phyloP scores from a whole-genome alignment of 2,888 invertebrate genomes.

The Muscina levida region DNA sequence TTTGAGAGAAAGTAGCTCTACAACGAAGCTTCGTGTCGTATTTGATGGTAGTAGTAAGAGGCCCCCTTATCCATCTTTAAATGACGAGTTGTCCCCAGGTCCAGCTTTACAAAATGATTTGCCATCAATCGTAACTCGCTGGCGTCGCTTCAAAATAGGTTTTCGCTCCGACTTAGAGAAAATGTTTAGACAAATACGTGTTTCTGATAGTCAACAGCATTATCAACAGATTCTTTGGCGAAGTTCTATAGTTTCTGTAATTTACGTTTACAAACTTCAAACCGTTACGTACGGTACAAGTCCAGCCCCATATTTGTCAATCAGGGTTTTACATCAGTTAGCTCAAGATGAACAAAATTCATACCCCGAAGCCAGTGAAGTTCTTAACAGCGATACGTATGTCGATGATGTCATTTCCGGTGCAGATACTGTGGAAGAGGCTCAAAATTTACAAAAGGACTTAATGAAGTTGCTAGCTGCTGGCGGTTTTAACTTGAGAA shows the following conservation, averaged over 20 bases:
- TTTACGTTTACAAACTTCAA: constrained; percentile 47
- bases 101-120: constrained; percentile 58
- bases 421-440: constrained; percentile 53
- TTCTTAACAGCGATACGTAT: too few relatives aligned
- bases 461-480: constrained; percentile 21
- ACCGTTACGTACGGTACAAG: constrained; percentile 58
- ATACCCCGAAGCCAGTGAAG: constrained; percentile 47
- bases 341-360: constrained; percentile 42
- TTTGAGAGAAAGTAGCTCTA: constrained; percentile 42
- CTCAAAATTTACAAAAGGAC: constrained; percentile 1
- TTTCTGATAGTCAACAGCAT: constrained; percentile 47
- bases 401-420: too few relatives aligned
- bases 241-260: constrained; percentile 52
- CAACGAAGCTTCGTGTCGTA: constrained; percentile 46
- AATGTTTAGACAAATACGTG: constrained; percentile 58
- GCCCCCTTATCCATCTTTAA: not conserved
- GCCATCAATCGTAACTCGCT: constrained; percentile 40
- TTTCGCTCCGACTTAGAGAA: constrained; percentile 57
- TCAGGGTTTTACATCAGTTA: constrained; percentile 58
- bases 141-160: constrained; percentile 52
- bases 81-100: constrained; percentile 48
- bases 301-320: too few relatives aligned
- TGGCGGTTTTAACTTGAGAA: constrained; percentile 61
- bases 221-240: too few relatives aligned
- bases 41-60: constrained; percentile 48